These are phyloP conservation scores for Clarias batrachus DNA, from an alignment of 2,113 vertebrate genomes.

Conservation along the genomic window DNA sequence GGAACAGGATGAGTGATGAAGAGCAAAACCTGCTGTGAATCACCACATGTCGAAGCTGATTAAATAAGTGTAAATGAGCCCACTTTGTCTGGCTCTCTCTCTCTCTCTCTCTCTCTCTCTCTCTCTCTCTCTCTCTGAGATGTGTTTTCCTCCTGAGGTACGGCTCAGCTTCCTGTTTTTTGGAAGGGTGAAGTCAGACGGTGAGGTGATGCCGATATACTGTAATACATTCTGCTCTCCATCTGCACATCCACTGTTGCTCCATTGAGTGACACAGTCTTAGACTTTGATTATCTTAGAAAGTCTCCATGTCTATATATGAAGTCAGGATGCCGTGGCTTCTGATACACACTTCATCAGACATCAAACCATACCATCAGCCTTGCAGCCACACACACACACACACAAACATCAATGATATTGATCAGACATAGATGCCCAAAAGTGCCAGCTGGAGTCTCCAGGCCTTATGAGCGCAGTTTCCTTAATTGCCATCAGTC, in stretches of 20 bases:
- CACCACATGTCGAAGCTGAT: not conserved
- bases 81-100: slow-evolving; percentile 32
- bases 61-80: slow-evolving; percentile 10
- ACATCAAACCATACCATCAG: slow-evolving; percentile 24
- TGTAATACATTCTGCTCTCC: not conserved
- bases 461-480: slow-evolving; percentile 3
- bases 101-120: slow-evolving; percentile 37
- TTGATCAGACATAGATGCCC: slow-evolving; percentile 31
- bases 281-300: slow-evolving; percentile 10
- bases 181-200: slow-evolving; percentile 21
- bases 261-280: not conserved
- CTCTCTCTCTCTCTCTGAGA: slow-evolving; percentile 23
- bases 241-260: slow-evolving; percentile 27
- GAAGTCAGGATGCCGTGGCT: slow-evolving; percentile 12
- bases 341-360: slow-evolving; percentile 20
- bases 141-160: slow-evolving; percentile 49
- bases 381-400: not conserved
- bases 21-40: slow-evolving; percentile 6
- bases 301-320: slow-evolving; percentile 24
- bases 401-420: slow-evolving; percentile 15
- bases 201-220: slow-evolving; percentile 20
- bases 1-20: not conserved
- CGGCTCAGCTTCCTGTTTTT: slow-evolving; percentile 49
- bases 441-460: slow-evolving; percentile 25
- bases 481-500: slow-evolving; percentile 27